phyloP scores from a whole-genome alignment of 35 echinoderm and acorn worm genomes.

The Diadema setosum region DNA sequence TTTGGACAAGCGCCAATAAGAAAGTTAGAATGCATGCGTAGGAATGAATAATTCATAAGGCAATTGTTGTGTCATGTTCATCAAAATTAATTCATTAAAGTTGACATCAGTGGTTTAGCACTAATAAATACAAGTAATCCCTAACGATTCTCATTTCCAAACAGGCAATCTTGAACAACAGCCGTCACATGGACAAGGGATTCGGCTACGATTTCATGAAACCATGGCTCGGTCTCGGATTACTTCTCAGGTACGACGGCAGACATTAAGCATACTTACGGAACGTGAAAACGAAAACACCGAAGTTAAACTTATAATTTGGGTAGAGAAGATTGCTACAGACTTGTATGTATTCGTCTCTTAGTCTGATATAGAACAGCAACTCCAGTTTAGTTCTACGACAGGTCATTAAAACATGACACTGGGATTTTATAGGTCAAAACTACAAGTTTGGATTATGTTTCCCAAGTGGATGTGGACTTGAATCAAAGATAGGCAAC shows the following conservation, averaged over 20 bases:
- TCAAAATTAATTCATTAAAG: background rate
- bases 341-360: too few relatives aligned
- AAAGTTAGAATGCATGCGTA: background rate
- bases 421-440: too few relatives aligned
- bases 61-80: background rate
- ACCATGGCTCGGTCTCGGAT: conserved; percentile 50
- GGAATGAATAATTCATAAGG: background rate
- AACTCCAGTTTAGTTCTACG: too few relatives aligned
- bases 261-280: too few relatives aligned
- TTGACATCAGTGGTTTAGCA: background rate
- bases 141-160: background rate
- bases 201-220: conserved; percentile 48
- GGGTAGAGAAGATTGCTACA: too few relatives aligned
- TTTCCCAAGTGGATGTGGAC: too few relatives aligned
- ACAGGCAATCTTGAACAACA: conserved; percentile 45
- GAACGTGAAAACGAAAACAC: conserved; percentile 42
- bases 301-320: too few relatives aligned
- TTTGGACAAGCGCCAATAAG: background rate
- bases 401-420: too few relatives aligned
- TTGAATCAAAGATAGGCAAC: too few relatives aligned
- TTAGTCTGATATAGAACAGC: too few relatives aligned
- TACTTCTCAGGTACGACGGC: too few relatives aligned
- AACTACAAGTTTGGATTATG: too few relatives aligned
- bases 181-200: conserved; percentile 53
- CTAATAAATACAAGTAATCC: background rate